These are phyloP conservation scores for Caenorhabditis sp. DNA, from an alignment of 2,888 invertebrate species.

Conservation along the genomic window DNA sequence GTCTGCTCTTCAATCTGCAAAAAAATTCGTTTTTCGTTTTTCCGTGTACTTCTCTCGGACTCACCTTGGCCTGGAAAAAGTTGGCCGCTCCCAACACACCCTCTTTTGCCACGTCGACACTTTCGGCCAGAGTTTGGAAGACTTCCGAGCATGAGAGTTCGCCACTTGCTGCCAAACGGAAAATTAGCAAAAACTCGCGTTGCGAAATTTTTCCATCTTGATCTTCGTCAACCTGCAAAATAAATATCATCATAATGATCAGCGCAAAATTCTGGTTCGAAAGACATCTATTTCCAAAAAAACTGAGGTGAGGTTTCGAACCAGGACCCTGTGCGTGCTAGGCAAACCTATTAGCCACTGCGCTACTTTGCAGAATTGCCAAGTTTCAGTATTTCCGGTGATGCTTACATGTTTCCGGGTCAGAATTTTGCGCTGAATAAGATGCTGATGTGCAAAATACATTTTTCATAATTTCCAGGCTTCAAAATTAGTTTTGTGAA, in stretches of 20 bases:
- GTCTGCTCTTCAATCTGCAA: conserved; percentile 56
- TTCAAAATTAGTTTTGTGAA: background rate
- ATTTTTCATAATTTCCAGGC: background rate
- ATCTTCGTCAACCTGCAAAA: conserved; percentile 74
- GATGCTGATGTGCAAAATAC: background rate
- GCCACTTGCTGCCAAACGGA: conserved; percentile 88
- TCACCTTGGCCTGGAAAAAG: conserved; percentile 61
- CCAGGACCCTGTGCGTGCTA: too few relatives aligned
- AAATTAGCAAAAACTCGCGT: conserved; percentile 81
- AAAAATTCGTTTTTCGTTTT: background rate
- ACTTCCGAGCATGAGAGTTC: conserved; percentile 88
- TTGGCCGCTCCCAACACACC: conserved; percentile 57
- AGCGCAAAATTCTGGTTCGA: background rate
- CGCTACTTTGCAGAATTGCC: background rate
- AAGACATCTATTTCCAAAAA: background rate
- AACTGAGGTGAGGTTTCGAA: too few relatives aligned
- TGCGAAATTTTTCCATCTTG: conserved; percentile 80
- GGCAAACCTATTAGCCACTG: background rate
- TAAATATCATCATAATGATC: background rate
- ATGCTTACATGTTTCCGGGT: background rate
- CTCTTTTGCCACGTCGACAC: conserved; percentile 59
- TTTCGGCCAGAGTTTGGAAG: conserved; percentile 54
- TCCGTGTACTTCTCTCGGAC: too few relatives aligned
- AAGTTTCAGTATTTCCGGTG: background rate
- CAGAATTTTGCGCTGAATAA: background rate